Evolutionary conservation across 2,797 vertebrate species (phyloP).

Genomic region (Neostethus bicornis): DNA sequence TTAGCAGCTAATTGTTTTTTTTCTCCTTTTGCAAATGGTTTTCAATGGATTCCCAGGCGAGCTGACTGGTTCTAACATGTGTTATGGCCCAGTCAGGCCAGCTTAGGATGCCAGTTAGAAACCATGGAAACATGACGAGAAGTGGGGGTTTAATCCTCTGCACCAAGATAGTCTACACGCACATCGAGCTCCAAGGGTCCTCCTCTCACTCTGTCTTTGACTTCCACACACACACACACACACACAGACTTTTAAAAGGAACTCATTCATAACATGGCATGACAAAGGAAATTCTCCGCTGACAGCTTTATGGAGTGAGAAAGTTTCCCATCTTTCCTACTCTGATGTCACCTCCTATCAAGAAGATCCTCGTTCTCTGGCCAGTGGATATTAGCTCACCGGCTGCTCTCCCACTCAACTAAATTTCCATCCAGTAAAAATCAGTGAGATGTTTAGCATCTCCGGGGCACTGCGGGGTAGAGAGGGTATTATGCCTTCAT

Average conservation of each 20-base stretch:
- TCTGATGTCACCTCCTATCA: conserved; percentile 73
- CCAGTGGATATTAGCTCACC: conserved; percentile 29
- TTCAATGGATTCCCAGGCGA: conserved; percentile 52
- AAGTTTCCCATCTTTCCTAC: conserved; percentile 57
- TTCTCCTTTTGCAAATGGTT: conserved; percentile 47
- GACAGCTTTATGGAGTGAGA: conserved; percentile 75
- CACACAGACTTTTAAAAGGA: conserved; percentile 46
- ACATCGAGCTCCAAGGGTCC: conserved; percentile 19
- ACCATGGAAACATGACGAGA: conserved; percentile 67
- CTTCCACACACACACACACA: conserved; percentile 16
- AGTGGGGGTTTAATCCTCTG: conserved; percentile 49
- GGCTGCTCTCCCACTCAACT: conserved; percentile 26
- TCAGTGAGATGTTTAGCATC: conserved; percentile 50
- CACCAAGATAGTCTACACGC: conserved; percentile 28
- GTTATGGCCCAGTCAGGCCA: conserved; percentile 51
- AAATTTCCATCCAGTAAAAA: conserved; percentile 57
- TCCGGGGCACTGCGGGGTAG: conserved; percentile 28
- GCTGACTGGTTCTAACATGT: conserved; percentile 56
- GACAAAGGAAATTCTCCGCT: conserved; percentile 71
- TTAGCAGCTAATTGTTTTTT: conserved; percentile 39
- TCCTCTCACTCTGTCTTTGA: conserved; percentile 13
- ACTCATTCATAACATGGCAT: conserved; percentile 69
- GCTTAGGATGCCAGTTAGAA: conserved; percentile 67
- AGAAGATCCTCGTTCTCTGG: conserved; percentile 48
- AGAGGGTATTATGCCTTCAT: conserved; percentile 17